A percentile compares a stretch with the other conserved stretches of the same genome.
These are phyloP conservation scores for Iphiclides podalirius DNA, from an alignment of 2,888 invertebrate species.

Conservation along the genomic window DNA sequence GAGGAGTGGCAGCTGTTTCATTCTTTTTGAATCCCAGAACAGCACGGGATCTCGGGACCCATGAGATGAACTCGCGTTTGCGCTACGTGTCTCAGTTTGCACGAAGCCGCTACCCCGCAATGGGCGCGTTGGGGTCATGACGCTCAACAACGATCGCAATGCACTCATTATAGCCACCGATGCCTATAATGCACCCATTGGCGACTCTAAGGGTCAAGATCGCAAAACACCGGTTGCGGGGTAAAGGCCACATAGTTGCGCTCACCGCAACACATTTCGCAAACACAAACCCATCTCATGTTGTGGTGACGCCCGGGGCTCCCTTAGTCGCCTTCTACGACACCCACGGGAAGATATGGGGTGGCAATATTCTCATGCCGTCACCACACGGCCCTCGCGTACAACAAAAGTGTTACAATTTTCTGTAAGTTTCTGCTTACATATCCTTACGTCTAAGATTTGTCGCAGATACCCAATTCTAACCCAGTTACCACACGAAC, in stretches of 20 bases:
- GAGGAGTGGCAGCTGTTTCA: conserved; percentile 18
- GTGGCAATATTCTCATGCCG: conserved; percentile 24
- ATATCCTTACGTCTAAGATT: too few relatives aligned
- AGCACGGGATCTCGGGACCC: conserved; percentile 15
- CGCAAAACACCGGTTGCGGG: not conserved
- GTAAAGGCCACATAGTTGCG: not conserved
- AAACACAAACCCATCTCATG: not conserved
- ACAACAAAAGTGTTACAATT: too few relatives aligned
- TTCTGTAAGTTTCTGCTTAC: not conserved
- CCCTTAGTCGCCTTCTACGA: conserved; percentile 27
- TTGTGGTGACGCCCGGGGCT: not conserved
- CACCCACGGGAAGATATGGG: conserved; percentile 26
- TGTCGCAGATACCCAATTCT: too few relatives aligned
- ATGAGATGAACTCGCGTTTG: not conserved
- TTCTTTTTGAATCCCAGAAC: conserved; percentile 17
- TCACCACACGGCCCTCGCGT: conserved; percentile 13
- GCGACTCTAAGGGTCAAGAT: not conserved
- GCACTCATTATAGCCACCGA: too few relatives aligned
- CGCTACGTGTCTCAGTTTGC: not conserved
- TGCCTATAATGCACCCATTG: not conserved
- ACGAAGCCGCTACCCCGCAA: not conserved
- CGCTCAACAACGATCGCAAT: not conserved
- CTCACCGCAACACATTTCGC: not conserved
- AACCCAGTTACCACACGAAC: too few relatives aligned
- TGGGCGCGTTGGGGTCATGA: not conserved